Conservation (phyloP, 2,113 vertebrate species). For the Ramphastos sulfuratus region DNA sequence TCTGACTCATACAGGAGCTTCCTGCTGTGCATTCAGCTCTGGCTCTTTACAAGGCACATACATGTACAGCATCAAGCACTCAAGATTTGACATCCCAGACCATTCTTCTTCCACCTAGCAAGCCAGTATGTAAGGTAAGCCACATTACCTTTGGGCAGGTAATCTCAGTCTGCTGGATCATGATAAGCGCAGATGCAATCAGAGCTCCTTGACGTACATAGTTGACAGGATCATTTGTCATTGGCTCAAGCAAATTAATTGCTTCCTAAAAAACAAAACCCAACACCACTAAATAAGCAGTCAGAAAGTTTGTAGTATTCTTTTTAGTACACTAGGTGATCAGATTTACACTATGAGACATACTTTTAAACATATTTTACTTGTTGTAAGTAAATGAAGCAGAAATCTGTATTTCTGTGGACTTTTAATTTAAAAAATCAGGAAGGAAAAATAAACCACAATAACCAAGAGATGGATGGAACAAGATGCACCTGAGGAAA, state of each 20-base stretch:
- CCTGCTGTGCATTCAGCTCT: neutral
- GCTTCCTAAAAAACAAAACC: conserved; percentile 83
- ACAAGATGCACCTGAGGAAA: neutral
- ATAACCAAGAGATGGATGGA: neutral
- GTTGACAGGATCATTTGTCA: conserved; percentile 99
- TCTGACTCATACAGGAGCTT: neutral
- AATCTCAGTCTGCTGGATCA: conserved; percentile 97
- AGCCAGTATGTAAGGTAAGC: neutral
- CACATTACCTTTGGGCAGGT: conserved; percentile 92
- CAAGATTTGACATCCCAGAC: neutral
- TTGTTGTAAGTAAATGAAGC: neutral
- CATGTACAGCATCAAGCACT: neutral
- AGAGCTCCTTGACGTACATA: conserved; percentile 97
- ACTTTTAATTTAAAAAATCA: neutral
- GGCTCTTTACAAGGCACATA: neutral
- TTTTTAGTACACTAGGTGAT: neutral
- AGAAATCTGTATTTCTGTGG: neutral
- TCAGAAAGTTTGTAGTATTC: neutral
- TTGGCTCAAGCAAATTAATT: conserved; percentile 96
- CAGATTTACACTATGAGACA: neutral
- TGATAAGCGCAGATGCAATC: conserved; percentile 95
- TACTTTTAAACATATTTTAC: neutral
- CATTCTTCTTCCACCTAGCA: neutral
- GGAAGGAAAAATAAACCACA: neutral
- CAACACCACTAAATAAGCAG: neutral